Conservation (phyloP, 2,797 vertebrate genomes). For the Tympanoctomys barrerae region DNA sequence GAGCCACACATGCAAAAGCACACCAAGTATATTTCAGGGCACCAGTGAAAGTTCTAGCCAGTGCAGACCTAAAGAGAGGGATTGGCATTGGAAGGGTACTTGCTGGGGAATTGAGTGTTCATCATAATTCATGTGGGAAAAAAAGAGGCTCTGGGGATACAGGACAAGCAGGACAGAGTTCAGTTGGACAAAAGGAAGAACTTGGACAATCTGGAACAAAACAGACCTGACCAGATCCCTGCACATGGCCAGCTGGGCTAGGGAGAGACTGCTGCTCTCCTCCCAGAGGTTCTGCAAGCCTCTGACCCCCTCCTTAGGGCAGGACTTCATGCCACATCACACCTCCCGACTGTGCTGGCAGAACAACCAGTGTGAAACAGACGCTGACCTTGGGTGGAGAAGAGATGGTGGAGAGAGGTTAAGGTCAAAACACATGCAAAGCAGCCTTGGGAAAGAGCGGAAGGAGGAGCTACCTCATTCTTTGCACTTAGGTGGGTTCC, state of each 20-base stretch:
- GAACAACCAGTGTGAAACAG: background rate
- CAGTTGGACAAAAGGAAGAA: background rate
- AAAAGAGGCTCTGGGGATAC: accelerated
- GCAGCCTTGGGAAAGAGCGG: background rate
- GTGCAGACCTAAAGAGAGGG: background rate
- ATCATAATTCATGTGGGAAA: background rate
- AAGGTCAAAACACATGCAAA: background rate
- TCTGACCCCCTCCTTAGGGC: background rate
- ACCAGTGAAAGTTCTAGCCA: background rate
- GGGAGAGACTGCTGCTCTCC: background rate
- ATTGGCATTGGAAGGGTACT: background rate
- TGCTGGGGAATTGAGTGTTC: background rate
- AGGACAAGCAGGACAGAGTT: background rate
- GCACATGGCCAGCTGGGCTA: background rate
- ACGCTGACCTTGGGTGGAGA: too few species aligned
- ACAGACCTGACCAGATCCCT: background rate
- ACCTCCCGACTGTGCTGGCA: background rate
- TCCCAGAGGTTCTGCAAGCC: background rate
- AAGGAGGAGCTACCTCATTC: background rate
- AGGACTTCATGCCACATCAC: conserved; percentile 4
- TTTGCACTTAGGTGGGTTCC: background rate
- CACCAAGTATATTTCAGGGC: background rate
- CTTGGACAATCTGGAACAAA: background rate
- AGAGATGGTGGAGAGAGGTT: background rate
- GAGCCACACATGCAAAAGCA: background rate